These are phyloP conservation scores for Scomberomorus guttatus DNA, from an alignment of 2,797 vertebrate genomes.

Conservation along the genomic window DNA sequence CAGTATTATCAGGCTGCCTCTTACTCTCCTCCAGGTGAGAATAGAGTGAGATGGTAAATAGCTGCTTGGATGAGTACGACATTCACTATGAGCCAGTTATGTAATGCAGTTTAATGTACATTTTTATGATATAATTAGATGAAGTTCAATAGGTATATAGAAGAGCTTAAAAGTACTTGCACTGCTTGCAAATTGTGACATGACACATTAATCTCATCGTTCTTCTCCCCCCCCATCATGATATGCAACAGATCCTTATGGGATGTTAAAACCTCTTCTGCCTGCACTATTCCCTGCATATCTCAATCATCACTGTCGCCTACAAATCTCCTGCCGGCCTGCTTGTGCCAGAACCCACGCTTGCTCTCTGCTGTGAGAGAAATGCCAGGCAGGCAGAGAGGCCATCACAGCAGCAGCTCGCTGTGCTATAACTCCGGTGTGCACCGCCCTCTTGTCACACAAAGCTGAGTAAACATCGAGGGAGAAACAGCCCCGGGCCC, in stretches of 20 bases:
- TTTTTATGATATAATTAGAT: conserved; percentile 34
- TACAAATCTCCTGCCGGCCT: conserved; percentile 62
- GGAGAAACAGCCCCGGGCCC: conserved; percentile 67
- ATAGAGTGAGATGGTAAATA: conserved; percentile 41
- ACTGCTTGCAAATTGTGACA: conserved; percentile 30
- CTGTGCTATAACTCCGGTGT: conserved; percentile 30
- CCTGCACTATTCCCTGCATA: conserved; percentile 28
- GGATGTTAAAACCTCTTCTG: conserved; percentile 55
- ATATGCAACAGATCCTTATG: conserved; percentile 47
- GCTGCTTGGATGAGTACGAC: conserved; percentile 29
- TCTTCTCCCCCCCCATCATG: conserved; percentile 8
- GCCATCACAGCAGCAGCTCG: conserved; percentile 37
- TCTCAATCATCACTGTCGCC: conserved; percentile 57
- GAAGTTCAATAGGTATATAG: conserved; percentile 28
- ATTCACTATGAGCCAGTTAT: conserved; percentile 32
- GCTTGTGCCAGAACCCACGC: conserved; percentile 54
- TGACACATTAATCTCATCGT: conserved; percentile 41
- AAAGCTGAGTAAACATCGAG: conserved; percentile 72
- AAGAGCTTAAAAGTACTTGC: conserved; percentile 33
- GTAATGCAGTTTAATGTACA: conserved; percentile 15
- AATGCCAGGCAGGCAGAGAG: conserved; percentile 31
- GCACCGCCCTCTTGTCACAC: conserved; percentile 38
- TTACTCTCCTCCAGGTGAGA: conserved; percentile 35
- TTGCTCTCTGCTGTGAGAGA: conserved; percentile 36
- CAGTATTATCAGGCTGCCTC: conserved; percentile 13